Evolutionary conservation across 2,797 vertebrate species (phyloP).

Genomic region (Picus viridis): DNA sequence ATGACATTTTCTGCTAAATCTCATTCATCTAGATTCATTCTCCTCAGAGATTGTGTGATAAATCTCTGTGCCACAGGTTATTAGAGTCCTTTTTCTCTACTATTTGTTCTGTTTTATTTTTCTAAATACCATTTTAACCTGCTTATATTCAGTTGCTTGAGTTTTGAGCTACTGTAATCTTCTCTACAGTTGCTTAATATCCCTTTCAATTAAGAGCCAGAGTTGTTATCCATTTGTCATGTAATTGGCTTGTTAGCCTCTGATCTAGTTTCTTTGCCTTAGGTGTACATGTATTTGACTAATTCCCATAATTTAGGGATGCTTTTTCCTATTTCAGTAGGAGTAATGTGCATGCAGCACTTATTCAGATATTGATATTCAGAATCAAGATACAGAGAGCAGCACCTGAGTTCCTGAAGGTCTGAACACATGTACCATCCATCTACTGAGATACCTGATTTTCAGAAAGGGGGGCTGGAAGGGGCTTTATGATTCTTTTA

Average conservation of each 20-base stretch:
- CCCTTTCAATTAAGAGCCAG: slow-evolving; percentile 41
- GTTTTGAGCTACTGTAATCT: slow-evolving; percentile 38
- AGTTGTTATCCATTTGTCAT: slow-evolving; percentile 43
- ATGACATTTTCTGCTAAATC: slow-evolving; percentile 52
- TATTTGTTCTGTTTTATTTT: slow-evolving; percentile 51
- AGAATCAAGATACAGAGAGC: background rate
- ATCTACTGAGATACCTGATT: background rate
- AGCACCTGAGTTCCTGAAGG: background rate
- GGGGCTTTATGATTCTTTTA: background rate
- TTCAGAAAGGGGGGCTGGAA: background rate
- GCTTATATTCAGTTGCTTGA: slow-evolving; percentile 37
- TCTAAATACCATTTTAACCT: slow-evolving; percentile 49
- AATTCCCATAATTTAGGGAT: slow-evolving; percentile 35
- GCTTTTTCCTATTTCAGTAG: background rate
- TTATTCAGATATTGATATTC: background rate
- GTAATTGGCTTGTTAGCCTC: slow-evolving; percentile 63
- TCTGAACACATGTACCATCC: background rate
- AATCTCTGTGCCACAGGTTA: slow-evolving; percentile 7
- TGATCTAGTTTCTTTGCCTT: slow-evolving; percentile 58
- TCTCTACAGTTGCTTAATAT: slow-evolving; percentile 32
- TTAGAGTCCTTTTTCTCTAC: slow-evolving; percentile 40
- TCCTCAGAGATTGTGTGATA: slow-evolving; percentile 26
- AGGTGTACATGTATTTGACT: slow-evolving; percentile 56
- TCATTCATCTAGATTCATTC: slow-evolving; percentile 22
- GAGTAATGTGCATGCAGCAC: background rate